These are phyloP conservation scores for Choristoneura fumiferana DNA, from an alignment of 1,140 invertebrate genomes.

Conservation along the genomic window DNA sequence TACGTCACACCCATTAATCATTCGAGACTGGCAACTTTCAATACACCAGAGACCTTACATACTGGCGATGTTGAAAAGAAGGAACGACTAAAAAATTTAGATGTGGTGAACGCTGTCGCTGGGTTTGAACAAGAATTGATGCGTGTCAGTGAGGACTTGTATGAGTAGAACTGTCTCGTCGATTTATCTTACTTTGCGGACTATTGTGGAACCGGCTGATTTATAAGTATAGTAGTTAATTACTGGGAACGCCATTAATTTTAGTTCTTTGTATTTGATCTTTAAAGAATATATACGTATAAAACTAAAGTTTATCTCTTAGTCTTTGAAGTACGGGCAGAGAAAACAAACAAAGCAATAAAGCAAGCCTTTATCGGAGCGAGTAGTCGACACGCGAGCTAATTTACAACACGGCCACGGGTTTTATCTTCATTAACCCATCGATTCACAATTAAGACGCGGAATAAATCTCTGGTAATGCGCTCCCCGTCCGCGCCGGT, in stretches of 20 bases:
- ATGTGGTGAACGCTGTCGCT: conserved; percentile 31
- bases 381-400: conserved; percentile 76
- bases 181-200: conserved; percentile 73
- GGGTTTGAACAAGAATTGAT: conserved; percentile 40
- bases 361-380: conserved; percentile 76
- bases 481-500: conserved; percentile 71
- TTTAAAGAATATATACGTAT: conserved; percentile 64
- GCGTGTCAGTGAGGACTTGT: conserved; percentile 64
- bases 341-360: conserved; percentile 78
- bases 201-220: conserved; percentile 66
- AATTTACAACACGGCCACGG: conserved; percentile 77
- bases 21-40: conserved; percentile 14
- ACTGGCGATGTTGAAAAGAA: conserved; percentile 21
- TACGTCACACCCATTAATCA: conserved; percentile 28
- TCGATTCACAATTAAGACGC: conserved; percentile 79
- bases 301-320: conserved; percentile 74
- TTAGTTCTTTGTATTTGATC: conserved; percentile 20
- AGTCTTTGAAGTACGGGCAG: conserved; percentile 74
- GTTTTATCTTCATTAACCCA: conserved; percentile 79
- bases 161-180: conserved; percentile 59
- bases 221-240: conserved; percentile 69
- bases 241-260: conserved; percentile 60
- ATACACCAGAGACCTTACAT: conserved; percentile 14
- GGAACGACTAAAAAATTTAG: conserved; percentile 12
- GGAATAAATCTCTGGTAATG: conserved; percentile 77